Evolutionary conservation across 2,113 vertebrate species (phyloP).

Genomic region (Stigmatopora nigra): DNA sequence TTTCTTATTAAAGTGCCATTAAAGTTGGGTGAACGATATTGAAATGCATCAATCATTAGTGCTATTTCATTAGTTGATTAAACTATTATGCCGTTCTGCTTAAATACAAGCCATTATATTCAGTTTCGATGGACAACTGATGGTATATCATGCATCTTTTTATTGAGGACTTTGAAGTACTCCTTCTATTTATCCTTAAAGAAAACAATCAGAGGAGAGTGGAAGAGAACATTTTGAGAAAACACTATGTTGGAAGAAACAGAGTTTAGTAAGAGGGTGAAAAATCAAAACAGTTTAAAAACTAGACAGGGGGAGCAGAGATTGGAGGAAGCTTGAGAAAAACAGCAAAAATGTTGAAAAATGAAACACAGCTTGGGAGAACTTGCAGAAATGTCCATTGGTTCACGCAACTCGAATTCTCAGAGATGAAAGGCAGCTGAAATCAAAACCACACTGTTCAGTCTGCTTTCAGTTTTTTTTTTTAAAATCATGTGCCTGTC

Average conservation of each 20-base stretch:
- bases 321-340: slow-evolving; percentile 21
- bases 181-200: neutral
- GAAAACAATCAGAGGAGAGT: neutral
- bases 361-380: slow-evolving; percentile 18
- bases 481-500: slow-evolving; percentile 13
- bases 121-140: neutral
- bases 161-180: slow-evolving; percentile 3
- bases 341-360: slow-evolving; percentile 14
- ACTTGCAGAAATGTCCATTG: slow-evolving; percentile 35
- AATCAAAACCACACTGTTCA: slow-evolving; percentile 47
- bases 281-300: slow-evolving; percentile 4
- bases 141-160: neutral
- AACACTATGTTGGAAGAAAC: slow-evolving; percentile 2
- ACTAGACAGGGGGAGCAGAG: slow-evolving; percentile 6
- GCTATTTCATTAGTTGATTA: slow-evolving; percentile 9
- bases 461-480: slow-evolving; percentile 27
- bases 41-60: slow-evolving; percentile 17
- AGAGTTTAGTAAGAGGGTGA: neutral
- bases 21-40: slow-evolving; percentile 12
- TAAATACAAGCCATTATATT: neutral
- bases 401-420: slow-evolving; percentile 37
- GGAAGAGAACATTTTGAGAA: neutral
- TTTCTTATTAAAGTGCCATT: slow-evolving; percentile 15
- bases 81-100: neutral
- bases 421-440: slow-evolving; percentile 39